Conservation (phyloP, 2,113 vertebrate species). For the Percina caprodes region DNA sequence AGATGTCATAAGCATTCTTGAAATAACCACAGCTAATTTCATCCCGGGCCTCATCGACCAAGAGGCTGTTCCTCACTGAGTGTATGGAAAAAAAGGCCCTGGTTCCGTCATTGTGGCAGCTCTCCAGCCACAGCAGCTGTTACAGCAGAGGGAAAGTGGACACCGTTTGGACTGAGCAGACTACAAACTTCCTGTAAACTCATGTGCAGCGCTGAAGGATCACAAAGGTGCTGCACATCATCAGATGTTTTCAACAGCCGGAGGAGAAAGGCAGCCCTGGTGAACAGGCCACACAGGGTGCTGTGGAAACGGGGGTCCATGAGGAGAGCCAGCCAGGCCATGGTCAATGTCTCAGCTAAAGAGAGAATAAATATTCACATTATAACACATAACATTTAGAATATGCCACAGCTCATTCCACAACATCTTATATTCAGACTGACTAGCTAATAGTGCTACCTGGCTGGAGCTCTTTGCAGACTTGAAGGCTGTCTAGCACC, state of each 20-base stretch:
- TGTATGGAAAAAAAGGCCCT: background rate
- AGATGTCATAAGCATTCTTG: slow-evolving; percentile 30
- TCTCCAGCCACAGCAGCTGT: slow-evolving; percentile 58
- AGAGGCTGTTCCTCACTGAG: slow-evolving; percentile 11
- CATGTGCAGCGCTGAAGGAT: slow-evolving; percentile 65
- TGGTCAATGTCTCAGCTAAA: slow-evolving; percentile 60
- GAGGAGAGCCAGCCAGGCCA: slow-evolving; percentile 79
- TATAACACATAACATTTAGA: slow-evolving; percentile 7
- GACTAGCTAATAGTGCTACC: slow-evolving; percentile 72
- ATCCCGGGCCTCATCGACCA: background rate
- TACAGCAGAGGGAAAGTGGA: slow-evolving; percentile 75
- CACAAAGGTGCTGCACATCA: slow-evolving; percentile 36
- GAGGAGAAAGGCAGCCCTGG: slow-evolving; percentile 74
- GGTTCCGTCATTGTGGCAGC: slow-evolving; percentile 5
- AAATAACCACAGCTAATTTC: slow-evolving; percentile 41
- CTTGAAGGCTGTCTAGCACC: slow-evolving; percentile 73
- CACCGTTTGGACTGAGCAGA: slow-evolving; percentile 73
- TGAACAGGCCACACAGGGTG: slow-evolving; percentile 79
- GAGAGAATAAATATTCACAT: background rate
- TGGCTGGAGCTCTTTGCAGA: slow-evolving; percentile 75
- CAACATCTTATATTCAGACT: background rate
- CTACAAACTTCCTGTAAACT: slow-evolving; percentile 68
- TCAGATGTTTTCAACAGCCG: slow-evolving; percentile 63
- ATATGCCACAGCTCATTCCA: background rate
- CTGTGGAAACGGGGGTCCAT: slow-evolving; percentile 80